These are phyloP conservation scores for Eulemur rufifrons DNA, from an alignment of 2,113 vertebrate species.

Conservation along the genomic window DNA sequence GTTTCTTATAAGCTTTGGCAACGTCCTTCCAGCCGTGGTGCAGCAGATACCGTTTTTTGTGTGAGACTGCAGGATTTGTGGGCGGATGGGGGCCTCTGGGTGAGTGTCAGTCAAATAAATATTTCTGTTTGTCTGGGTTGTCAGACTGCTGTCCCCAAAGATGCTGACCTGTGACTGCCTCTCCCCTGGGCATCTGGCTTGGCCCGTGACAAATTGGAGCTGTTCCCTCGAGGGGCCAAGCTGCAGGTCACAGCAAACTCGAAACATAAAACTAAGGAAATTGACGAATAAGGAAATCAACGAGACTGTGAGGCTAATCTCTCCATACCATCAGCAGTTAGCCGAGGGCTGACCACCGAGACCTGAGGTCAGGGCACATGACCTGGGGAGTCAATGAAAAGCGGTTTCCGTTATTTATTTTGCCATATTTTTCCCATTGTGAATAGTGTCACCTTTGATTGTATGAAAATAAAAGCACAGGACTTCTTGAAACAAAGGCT, in stretches of 20 bases:
- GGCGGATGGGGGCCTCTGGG: accelerated
- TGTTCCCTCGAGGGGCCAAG: neutral
- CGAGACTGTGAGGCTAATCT: slow-evolving; percentile 80
- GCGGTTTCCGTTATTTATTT: slow-evolving; percentile 78
- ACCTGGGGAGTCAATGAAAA: slow-evolving; percentile 77
- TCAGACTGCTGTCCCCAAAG: neutral
- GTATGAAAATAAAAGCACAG: neutral
- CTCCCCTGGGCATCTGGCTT: neutral
- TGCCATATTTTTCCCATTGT: slow-evolving; percentile 47
- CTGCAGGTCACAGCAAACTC: slow-evolving; percentile 65
- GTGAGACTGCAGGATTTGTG: too few species aligned
- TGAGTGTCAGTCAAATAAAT: neutral
- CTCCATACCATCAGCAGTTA: slow-evolving; percentile 82
- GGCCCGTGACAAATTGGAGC: neutral
- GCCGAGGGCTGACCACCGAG: slow-evolving; percentile 74
- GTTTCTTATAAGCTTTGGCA: neutral
- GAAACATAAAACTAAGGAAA: slow-evolving; percentile 77
- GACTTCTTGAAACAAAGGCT: slow-evolving; percentile 25
- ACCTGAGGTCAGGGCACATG: slow-evolving; percentile 79
- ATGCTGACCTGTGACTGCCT: neutral
- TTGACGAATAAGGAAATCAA: slow-evolving; percentile 81
- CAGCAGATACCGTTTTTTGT: neutral
- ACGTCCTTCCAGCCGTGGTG: neutral
- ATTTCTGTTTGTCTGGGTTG: neutral
- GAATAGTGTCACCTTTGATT: slow-evolving; percentile 62